A percentile compares a stretch with the other conserved stretches of the same genome.
These are phyloP conservation scores for Taeniopygia guttata DNA, from an alignment of 2,797 vertebrate species.

Conservation along the genomic window DNA sequence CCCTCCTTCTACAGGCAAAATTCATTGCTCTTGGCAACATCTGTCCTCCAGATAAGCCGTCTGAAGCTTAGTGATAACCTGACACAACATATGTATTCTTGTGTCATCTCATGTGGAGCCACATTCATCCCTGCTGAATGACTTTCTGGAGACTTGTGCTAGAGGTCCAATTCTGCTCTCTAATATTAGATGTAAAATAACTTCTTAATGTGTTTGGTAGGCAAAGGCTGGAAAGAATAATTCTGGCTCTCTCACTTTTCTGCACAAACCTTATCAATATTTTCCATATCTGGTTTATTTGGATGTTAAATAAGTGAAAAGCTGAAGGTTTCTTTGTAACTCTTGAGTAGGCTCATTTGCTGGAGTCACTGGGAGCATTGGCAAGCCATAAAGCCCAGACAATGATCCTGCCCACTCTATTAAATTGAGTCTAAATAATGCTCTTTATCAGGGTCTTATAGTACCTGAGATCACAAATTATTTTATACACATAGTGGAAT, in stretches of 20 bases:
- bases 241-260: constrained; percentile 62
- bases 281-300: constrained; percentile 68
- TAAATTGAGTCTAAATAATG: neutral
- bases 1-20: neutral
- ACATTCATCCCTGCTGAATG: constrained; percentile 50
- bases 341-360: neutral
- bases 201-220: constrained; percentile 74
- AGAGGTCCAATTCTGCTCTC: constrained; percentile 73
- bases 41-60: constrained; percentile 61
- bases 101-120: constrained; percentile 63
- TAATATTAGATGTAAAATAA: constrained; percentile 75
- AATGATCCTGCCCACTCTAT: neutral
- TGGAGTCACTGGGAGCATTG: neutral
- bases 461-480: constrained; percentile 14
- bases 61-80: constrained; percentile 65
- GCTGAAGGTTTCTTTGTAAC: constrained; percentile 43
- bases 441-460: neutral
- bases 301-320: constrained; percentile 55
- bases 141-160: constrained; percentile 74
- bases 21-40: neutral
- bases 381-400: neutral
- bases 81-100: constrained; percentile 57
- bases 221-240: constrained; percentile 59
- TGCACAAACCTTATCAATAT: constrained; percentile 49
- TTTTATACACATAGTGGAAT: neutral